phyloP scores from a whole-genome alignment of 2,888 invertebrate genomes.

The Nematopogon swammerdamellus region DNA sequence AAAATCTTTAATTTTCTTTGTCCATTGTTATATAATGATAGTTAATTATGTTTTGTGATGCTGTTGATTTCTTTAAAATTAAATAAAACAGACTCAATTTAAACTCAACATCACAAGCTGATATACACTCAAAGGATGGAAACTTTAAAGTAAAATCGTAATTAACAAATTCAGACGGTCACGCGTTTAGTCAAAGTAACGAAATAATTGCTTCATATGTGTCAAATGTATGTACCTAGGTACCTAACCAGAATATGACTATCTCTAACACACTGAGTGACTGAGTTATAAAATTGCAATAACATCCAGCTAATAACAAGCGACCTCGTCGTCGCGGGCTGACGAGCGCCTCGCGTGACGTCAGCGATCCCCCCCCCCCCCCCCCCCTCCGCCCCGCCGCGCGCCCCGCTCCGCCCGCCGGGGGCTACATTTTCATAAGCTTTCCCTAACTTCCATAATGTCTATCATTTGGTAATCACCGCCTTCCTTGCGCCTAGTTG shows the following conservation, averaged over 20 bases:
- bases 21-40: too few relatives aligned
- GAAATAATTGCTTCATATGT: neutral
- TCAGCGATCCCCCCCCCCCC: constrained; percentile 2
- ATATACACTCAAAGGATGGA: too few relatives aligned
- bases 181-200: neutral
- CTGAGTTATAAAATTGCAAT: constrained; percentile 25
- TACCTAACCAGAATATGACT: neutral
- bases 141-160: too few relatives aligned
- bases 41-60: too few relatives aligned
- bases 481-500: constrained; percentile 24
- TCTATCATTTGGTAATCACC: constrained; percentile 38
- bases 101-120: too few relatives aligned
- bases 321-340: neutral
- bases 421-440: neutral
- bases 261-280: too few relatives aligned
- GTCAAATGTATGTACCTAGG: neutral
- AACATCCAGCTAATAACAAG: constrained; percentile 16
- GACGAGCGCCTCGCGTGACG: constrained; percentile 6
- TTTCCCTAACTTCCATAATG: neutral
- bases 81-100: too few relatives aligned
- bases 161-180: too few relatives aligned
- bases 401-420: neutral
- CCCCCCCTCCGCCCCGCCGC: neutral
- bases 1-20: too few relatives aligned
- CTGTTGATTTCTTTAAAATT: too few relatives aligned